phyloP scores from a whole-genome alignment of 1,140 invertebrate genomes.

The Drosophila lacertosa region DNA sequence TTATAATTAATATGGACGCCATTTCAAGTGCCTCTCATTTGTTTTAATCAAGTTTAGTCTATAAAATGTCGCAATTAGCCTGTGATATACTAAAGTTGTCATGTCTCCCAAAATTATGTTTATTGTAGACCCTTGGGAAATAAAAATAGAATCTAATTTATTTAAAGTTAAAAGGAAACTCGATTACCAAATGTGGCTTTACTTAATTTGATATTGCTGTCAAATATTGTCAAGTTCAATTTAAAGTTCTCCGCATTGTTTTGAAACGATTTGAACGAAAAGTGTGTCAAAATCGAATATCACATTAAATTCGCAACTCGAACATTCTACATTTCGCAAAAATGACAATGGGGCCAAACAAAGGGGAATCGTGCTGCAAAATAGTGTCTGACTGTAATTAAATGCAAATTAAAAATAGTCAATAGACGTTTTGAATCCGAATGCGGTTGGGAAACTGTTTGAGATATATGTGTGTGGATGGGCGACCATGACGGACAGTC shows the following conservation, averaged over 20 bases:
- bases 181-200: too few relatives aligned
- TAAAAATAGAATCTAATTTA: too few relatives aligned
- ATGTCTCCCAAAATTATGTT: not conserved
- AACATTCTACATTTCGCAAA: not conserved
- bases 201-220: too few relatives aligned
- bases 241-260: too few relatives aligned
- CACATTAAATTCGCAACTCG: not conserved
- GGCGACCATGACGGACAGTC: not conserved
- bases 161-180: too few relatives aligned
- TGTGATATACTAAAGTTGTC: not conserved
- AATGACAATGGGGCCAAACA: conserved; percentile 42
- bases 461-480: conserved; percentile 4
- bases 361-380: not conserved
- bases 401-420: conserved; percentile 58
- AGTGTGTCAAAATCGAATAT: conserved; percentile 9
- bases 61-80: conserved; percentile 11
- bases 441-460: not conserved
- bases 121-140: too few relatives aligned
- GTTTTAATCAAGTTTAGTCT: conserved; percentile 23
- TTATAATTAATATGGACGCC: conserved; percentile 40
- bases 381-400: conserved; percentile 48
- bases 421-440: conserved; percentile 2
- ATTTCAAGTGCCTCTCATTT: conserved; percentile 26
- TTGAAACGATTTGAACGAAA: not conserved
- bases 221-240: too few relatives aligned